Conservation (phyloP, 2,113 vertebrate genomes). For the Phyllostomus hastatus region DNA sequence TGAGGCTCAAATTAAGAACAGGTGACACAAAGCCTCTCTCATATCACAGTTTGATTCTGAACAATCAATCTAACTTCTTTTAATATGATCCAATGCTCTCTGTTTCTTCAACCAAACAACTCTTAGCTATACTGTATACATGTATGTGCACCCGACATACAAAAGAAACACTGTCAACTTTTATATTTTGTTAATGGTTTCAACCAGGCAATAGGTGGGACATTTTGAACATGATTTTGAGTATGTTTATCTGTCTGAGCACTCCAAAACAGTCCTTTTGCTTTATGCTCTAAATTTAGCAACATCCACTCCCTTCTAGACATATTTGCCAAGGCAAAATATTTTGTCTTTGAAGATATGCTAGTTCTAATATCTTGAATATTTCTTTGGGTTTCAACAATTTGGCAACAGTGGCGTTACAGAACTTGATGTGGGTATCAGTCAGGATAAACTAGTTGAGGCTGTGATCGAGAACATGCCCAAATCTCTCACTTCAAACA, state of each 20-base stretch:
- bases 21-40: not conserved
- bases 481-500: not conserved
- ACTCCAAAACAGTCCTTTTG: not conserved
- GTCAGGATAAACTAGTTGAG: not conserved
- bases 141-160: no score
- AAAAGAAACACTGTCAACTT: constrained; percentile 4
- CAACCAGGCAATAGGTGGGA: not conserved
- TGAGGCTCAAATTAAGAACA: not conserved
- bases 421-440: not conserved
- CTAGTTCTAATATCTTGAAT: not conserved
- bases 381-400: not conserved
- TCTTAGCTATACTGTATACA: not conserved
- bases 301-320: not conserved
- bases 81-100: not conserved
- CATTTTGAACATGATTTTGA: constrained; percentile 31
- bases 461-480: not conserved
- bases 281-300: constrained; percentile 42
- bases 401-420: not conserved
- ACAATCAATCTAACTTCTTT: not conserved
- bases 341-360: constrained; percentile 44
- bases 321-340: constrained; percentile 39
- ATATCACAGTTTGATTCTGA: not conserved
- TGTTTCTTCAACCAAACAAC: not conserved
- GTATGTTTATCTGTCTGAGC: constrained; percentile 15
- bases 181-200: not conserved